Conservation (phyloP, 2,888 invertebrate genomes). For the Tryphoninae sp. region DNA sequence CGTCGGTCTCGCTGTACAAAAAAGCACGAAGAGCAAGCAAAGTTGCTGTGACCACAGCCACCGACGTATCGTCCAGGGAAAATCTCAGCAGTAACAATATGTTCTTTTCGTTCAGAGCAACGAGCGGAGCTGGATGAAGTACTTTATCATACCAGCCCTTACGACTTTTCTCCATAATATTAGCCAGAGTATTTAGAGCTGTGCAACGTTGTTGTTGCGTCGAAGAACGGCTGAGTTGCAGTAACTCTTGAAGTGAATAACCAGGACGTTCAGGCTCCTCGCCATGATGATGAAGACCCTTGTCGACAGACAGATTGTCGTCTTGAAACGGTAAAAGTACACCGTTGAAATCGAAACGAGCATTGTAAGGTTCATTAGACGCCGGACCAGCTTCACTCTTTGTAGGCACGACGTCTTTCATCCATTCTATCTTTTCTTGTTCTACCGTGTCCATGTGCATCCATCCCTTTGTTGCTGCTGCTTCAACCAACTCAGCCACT, state of each 20-base stretch:
- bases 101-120: slow-evolving; percentile 85
- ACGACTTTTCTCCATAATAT: slow-evolving; percentile 88
- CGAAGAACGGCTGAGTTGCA: slow-evolving; percentile 89
- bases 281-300: slow-evolving; percentile 94
- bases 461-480: slow-evolving; percentile 87
- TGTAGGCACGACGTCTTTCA: slow-evolving; percentile 86
- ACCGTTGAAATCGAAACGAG: slow-evolving; percentile 91
- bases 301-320: slow-evolving; percentile 83
- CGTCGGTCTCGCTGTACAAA: slow-evolving; percentile 90
- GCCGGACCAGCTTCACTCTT: slow-evolving; percentile 76
- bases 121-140: slow-evolving; percentile 87
- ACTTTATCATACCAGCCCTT: slow-evolving; percentile 90
- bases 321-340: slow-evolving; percentile 88
- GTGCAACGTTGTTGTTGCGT: slow-evolving; percentile 92
- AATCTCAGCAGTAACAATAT: slow-evolving; percentile 90
- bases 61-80: slow-evolving; percentile 92
- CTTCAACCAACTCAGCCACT: slow-evolving; percentile 71
- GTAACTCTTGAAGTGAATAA: slow-evolving; percentile 93
- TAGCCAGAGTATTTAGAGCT: slow-evolving; percentile 90
- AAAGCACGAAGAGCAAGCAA: slow-evolving; percentile 89
- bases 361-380: slow-evolving; percentile 87
- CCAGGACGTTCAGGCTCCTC: slow-evolving; percentile 95
- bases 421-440: slow-evolving; percentile 94
- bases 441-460: slow-evolving; percentile 94
- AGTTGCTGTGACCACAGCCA: slow-evolving; percentile 88